These are phyloP conservation scores for Pseudochromis fuscus DNA, from an alignment of 2,797 vertebrate genomes.

Conservation along the genomic window DNA sequence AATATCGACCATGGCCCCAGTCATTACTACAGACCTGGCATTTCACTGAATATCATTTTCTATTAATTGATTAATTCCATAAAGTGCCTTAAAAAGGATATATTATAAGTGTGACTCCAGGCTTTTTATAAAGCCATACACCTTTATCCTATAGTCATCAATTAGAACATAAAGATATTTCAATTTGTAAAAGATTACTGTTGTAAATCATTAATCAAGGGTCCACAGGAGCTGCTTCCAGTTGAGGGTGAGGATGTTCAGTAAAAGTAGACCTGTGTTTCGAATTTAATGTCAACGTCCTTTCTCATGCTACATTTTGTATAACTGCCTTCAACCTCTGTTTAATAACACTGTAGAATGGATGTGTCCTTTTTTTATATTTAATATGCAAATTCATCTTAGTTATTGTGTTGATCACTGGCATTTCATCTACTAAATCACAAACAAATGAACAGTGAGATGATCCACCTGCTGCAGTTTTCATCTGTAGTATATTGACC, in stretches of 20 bases:
- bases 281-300: not conserved
- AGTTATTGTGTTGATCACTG: not conserved
- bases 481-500: slow-evolving; percentile 29
- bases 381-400: not conserved
- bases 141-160: too few relatives aligned
- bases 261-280: not conserved
- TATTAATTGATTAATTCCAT: too few relatives aligned
- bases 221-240: not conserved
- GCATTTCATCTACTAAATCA: not conserved
- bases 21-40: too few relatives aligned
- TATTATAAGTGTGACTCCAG: too few relatives aligned
- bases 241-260: not conserved
- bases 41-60: too few relatives aligned
- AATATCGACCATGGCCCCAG: too few relatives aligned
- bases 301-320: not conserved
- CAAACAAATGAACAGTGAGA: slow-evolving; percentile 13
- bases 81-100: too few relatives aligned
- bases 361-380: not conserved
- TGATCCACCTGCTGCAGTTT: slow-evolving; percentile 7
- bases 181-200: too few relatives aligned
- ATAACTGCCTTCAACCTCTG: too few relatives aligned
- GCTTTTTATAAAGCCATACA: too few relatives aligned
- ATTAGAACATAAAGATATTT: too few relatives aligned
- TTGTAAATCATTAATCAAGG: too few relatives aligned
- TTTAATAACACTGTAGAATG: not conserved